Base-by-base conservation (phyloP, 1,140 invertebrate genomes). In the Diploscapter pachys region DNA sequence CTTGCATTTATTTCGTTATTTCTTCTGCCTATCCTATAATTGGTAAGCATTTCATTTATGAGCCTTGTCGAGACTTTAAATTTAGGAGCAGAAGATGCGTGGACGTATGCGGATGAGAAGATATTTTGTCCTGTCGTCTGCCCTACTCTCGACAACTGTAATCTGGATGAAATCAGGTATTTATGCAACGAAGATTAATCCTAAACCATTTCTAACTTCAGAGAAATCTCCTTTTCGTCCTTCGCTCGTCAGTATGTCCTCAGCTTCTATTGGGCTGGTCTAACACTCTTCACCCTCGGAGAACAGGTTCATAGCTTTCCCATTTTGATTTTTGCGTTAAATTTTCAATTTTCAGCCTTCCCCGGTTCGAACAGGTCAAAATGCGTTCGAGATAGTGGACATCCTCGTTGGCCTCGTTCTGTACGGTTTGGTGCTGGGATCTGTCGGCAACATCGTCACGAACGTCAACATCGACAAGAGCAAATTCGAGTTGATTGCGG, bases 221-320 rank as follows among this genome's bases (percentile, higher is more conserved):
- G 2, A 31, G 67, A 56, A n/a, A 57, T 80, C n/a, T 69, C 57
- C 53, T 80, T 80, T 57, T 62, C 66, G 48, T 78, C 71, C 59
- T 77, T 79, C 53, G 72, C 76, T 56, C 80, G 71, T 84, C 75
- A 86, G 73, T 88, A 87, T 78, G 80, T 86, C 9, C 93, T 92
- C 83, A 93, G 92, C 86, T 96, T 96, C 87, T 96, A 96, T 86
- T 96, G 94, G 94, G 95, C 93, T 1, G 95, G 93, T 0, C 87
- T 96, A 72, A 95, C 93, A 0, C 87, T 96, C 63, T 95, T 94
- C 2, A 96, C 94, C 1, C 95, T 96, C 65, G 93, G 93, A 62
- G 87, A 85, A 55, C 79, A 80, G 70, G 52, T 83, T 75, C 5
- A 69, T 31, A 31, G 31, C 70, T n/a, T 6, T 77, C 13, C 31